These are phyloP conservation scores for Catalaphyllia jardinei DNA, from an alignment of 64 coral and sea anemone genomes.

Conservation along the genomic window DNA sequence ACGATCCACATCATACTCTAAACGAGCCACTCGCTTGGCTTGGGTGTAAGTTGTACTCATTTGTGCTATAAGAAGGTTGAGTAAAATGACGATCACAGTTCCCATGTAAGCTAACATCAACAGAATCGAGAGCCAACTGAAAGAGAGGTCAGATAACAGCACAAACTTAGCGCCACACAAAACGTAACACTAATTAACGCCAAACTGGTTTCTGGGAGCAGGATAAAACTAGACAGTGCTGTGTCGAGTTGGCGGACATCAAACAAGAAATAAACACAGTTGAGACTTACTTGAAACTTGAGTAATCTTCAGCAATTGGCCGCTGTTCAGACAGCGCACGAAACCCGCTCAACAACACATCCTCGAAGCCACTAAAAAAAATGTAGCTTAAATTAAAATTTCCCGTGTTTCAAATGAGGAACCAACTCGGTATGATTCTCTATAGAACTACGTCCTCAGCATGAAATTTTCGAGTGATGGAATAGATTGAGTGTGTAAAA, in stretches of 20 bases:
- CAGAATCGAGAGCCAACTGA: conserved; percentile 77
- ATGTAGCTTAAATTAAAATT: not conserved
- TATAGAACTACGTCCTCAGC: too few relatives aligned
- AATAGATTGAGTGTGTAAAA: too few relatives aligned
- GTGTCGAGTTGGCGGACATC: not conserved
- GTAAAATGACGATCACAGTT: conserved; percentile 72
- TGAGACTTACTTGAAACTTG: conserved; percentile 68
- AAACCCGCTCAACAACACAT: conserved; percentile 72
- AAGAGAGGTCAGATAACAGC: not conserved
- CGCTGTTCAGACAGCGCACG: conserved; percentile 70
- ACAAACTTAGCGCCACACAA: not conserved
- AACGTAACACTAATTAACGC: too few relatives aligned
- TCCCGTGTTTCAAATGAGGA: too few relatives aligned
- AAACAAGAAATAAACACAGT: not conserved
- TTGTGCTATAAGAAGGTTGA: conserved; percentile 91
- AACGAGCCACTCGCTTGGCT: conserved; percentile 69
- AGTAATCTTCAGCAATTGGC: conserved; percentile 73
- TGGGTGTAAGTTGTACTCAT: conserved; percentile 78
- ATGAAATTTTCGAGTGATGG: too few relatives aligned
- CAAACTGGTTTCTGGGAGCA: too few relatives aligned
- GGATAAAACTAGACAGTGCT: too few relatives aligned
- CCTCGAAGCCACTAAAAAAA: conserved; percentile 73
- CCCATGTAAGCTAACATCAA: conserved; percentile 84
- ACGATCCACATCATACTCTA: conserved; percentile 82
- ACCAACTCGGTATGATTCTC: too few relatives aligned